Conservation (phyloP, 2,113 vertebrate genomes). For the Rhabdomys dilectus region DNA sequence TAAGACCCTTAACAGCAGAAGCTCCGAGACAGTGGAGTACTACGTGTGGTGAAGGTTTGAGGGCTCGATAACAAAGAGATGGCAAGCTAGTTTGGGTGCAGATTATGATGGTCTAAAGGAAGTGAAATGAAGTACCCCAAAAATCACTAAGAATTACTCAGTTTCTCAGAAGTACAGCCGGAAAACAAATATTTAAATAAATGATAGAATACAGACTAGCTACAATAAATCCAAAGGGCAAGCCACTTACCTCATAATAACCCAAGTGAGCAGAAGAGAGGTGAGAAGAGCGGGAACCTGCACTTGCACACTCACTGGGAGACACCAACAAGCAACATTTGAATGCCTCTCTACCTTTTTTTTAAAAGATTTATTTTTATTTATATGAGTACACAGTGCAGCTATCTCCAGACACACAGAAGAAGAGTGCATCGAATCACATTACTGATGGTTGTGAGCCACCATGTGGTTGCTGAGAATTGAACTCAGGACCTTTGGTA, state of each 20-base stretch:
- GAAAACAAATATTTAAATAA: background rate
- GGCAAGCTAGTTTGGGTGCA: background rate
- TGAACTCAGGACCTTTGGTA: too few relatives aligned
- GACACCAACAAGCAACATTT: slow-evolving; percentile 33
- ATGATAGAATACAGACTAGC: background rate
- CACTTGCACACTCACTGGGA: background rate
- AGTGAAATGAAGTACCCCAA: background rate
- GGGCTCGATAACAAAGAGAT: background rate
- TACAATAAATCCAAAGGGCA: background rate
- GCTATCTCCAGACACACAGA: too few relatives aligned
- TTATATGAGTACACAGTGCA: too few relatives aligned
- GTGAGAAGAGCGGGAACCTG: background rate
- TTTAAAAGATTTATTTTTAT: too few relatives aligned
- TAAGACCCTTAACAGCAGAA: too few relatives aligned
- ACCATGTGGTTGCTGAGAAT: too few relatives aligned
- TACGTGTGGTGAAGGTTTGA: background rate
- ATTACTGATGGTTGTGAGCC: too few relatives aligned
- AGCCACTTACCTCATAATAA: background rate
- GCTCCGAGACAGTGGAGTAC: background rate
- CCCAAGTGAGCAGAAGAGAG: background rate
- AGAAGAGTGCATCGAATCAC: too few relatives aligned
- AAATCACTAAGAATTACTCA: background rate
- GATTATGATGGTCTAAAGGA: background rate
- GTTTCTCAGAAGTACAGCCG: background rate
- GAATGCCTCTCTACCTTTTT: background rate